Evolutionary conservation across 2,113 vertebrate species (phyloP).

Genomic region (Laterallus jamaicensis): DNA sequence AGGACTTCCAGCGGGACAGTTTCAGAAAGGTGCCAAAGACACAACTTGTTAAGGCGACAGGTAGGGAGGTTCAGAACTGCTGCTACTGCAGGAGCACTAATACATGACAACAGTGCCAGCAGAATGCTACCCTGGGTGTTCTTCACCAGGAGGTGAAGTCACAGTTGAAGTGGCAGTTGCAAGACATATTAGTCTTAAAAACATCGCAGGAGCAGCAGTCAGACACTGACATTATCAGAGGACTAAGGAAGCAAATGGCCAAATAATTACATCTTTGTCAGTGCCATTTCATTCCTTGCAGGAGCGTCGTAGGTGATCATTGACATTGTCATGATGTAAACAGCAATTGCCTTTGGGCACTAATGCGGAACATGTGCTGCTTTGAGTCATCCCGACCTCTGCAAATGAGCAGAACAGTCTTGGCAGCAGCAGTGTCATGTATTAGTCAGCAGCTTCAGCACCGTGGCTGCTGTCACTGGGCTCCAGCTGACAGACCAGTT

Average conservation of each 20-base stretch:
- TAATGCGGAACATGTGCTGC: not conserved
- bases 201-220: not conserved
- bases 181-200: not conserved
- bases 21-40: too few species aligned
- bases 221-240: not conserved
- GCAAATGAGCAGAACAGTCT: not conserved
- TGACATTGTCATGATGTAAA: not conserved
- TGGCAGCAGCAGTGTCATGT: not conserved
- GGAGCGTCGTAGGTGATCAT: slow-evolving; percentile 23
- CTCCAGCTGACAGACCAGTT: not conserved
- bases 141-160: too few species aligned
- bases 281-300: not conserved
- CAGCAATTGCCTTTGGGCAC: not conserved
- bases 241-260: not conserved
- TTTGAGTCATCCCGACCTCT: not conserved
- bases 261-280: not conserved
- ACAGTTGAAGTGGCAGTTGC: rapidly evolving
- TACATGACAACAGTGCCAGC: too few species aligned
- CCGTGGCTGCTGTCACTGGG: rapidly evolving
- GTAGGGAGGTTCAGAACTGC: too few species aligned
- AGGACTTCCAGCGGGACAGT: too few species aligned
- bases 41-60: too few species aligned
- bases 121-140: too few species aligned
- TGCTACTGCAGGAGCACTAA: too few species aligned
- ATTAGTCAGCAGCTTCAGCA: not conserved